These are phyloP conservation scores for Dryoscopus gambensis DNA, from an alignment of 2,113 vertebrate species.

Conservation along the genomic window DNA sequence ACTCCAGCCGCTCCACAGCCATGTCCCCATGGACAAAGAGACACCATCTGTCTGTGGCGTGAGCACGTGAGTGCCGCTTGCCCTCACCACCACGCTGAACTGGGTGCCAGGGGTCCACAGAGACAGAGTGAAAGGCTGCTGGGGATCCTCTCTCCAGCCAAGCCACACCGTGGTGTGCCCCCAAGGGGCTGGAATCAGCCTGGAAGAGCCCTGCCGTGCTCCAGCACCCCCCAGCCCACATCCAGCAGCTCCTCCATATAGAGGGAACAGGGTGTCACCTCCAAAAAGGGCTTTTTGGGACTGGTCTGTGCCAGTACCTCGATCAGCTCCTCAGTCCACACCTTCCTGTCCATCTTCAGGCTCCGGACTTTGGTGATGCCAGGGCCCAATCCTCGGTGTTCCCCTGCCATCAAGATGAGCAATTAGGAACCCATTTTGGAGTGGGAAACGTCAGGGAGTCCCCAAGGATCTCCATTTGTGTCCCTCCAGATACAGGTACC, in stretches of 20 bases:
- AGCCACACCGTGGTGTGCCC: background rate
- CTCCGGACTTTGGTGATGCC: conserved; percentile 91
- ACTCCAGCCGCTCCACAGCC: background rate
- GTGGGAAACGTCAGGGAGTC: background rate
- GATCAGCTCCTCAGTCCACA: conserved; percentile 92
- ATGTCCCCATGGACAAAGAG: background rate
- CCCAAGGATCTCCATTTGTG: background rate
- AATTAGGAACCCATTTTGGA: background rate
- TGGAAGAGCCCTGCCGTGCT: rapidly evolving
- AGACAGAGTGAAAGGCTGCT: background rate
- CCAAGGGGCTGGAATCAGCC: background rate
- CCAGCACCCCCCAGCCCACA: background rate
- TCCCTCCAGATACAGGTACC: conserved; percentile 53
- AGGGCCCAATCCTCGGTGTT: conserved; percentile 88
- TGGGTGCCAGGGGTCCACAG: background rate
- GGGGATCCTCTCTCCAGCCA: background rate
- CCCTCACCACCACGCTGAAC: rapidly evolving
- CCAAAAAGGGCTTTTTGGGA: background rate
- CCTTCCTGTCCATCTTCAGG: conserved; percentile 95
- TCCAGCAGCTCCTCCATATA: no score
- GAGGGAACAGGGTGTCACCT: rapidly evolving
- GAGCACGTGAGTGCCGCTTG: background rate
- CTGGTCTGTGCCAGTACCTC: conserved; percentile 69
- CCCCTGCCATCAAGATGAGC: conserved; percentile 63
- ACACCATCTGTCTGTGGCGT: background rate